Evolutionary conservation across 53 echinoderm and acorn worm species (phyloP), one percentile per base, ranked within the genome.

Genomic region (Paelopatides confundens): DNA sequence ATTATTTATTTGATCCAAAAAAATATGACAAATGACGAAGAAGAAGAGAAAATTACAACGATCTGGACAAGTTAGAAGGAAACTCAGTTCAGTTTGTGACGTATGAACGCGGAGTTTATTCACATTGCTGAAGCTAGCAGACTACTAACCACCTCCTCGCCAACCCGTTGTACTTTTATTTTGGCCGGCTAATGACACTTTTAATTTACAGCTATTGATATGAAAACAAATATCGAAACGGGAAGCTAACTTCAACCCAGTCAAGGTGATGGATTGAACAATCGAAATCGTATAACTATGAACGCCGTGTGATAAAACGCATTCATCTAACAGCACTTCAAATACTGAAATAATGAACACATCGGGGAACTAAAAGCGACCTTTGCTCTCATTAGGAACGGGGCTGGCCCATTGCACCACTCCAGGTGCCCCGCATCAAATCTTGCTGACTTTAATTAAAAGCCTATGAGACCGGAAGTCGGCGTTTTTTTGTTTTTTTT

Each of bases 371-470:
- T 53, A 32, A 2, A 83, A 83, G 63, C 65, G 65, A 65, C 63
- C 84, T 83, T 83, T 83, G 84, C 64, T 63, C 84, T 46, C 84
- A 83, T 83, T 65, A 40, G 17, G 34, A 34, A 53, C 81, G 52
- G 81, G 35, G 17, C 81, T 21, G 81, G 81, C 81, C 81, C 58
- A 31, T 52, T 40, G 65, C 79, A 53, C 79, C 79, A 79, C 79
- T 79, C 54, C 79, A 79, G 51, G 21, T 51, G 33, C 51, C 50
- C 79, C 79, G 52, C 26, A 28, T 32, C 24, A 18, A 26, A 12
- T 29, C 79, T 74, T 15, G 33, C 79, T 15, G 33, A 79, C 52
- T 83, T 83, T 83, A 83, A 83, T 83, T 83, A 83, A 83, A 83
- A 29, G 37, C 63, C 9, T 64, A 83, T 83, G 63, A 83, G 30